Conservation (phyloP, 1,140 invertebrate genomes). For the Polypedilum vanderplanki region DNA sequence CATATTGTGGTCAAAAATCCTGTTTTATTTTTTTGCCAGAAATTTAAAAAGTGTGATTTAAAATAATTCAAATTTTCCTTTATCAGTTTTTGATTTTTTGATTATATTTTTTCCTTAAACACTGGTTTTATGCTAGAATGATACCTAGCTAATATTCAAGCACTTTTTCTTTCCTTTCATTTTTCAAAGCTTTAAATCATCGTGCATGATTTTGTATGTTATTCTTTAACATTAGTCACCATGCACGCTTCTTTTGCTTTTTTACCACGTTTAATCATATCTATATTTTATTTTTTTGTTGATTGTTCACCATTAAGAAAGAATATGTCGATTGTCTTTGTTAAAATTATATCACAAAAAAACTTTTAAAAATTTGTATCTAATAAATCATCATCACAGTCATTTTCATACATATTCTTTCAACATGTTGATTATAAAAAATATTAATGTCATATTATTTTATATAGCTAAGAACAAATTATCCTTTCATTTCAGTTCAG, state of each 20-base stretch:
- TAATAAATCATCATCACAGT: neutral
- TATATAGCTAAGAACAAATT: conserved; percentile 30
- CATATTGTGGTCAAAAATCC: conserved; percentile 58
- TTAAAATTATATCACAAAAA: conserved; percentile 5
- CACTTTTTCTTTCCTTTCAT: conserved; percentile 13
- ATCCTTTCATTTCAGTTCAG: conserved; percentile 29
- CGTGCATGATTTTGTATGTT: neutral
- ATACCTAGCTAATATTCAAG: conserved; percentile 31
- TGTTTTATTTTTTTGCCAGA: conserved; percentile 38
- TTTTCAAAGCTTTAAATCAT: neutral
- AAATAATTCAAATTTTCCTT: conserved; percentile 2
- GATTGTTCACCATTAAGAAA: conserved; percentile 24
- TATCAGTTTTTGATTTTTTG: neutral
- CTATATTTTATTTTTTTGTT: neutral
- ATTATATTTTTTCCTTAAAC: neutral
- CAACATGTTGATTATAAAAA: conserved; percentile 7
- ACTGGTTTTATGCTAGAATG: neutral
- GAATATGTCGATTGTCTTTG: conserved; percentile 18
- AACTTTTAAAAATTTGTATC: neutral
- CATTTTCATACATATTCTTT: conserved; percentile 5
- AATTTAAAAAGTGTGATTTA: conserved; percentile 3
- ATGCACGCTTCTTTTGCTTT: neutral
- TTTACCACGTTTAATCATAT: neutral
- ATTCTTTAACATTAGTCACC: neutral
- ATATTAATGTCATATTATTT: neutral